Percentiles rank a stretch among this genome's conserved stretches.
phyloP scores from a whole-genome alignment of 2,797 vertebrate species.

The Rhadinocentrus ornatus region DNA sequence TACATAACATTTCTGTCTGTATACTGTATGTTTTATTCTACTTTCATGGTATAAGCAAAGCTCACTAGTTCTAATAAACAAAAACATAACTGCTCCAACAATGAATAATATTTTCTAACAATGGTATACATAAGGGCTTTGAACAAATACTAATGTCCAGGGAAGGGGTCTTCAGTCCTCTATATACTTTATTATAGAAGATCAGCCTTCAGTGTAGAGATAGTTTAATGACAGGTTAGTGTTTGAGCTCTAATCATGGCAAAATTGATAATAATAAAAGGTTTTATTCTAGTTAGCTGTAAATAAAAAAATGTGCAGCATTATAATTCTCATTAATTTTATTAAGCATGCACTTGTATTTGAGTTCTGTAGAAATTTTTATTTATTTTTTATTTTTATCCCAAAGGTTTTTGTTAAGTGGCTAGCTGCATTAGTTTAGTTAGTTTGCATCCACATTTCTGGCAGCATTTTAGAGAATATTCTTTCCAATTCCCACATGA shows the following conservation, averaged over 20 bases:
- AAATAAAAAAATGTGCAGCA: background rate
- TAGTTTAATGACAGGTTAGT: too few relatives aligned
- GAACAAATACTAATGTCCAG: background rate
- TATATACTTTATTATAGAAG: too few relatives aligned
- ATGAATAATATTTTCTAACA: too few relatives aligned
- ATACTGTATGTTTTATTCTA: too few relatives aligned
- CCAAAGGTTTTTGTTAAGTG: background rate
- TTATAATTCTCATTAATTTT: too few relatives aligned
- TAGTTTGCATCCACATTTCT: background rate
- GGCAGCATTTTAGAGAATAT: background rate
- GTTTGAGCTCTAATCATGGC: background rate
- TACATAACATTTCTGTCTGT: too few relatives aligned
- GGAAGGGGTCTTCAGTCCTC: background rate
- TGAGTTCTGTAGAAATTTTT: background rate
- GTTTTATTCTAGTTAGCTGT: background rate
- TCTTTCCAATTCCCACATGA: background rate
- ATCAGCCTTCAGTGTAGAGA: too few relatives aligned
- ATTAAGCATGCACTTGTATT: background rate
- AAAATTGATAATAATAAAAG: background rate
- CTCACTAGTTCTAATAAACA: background rate
- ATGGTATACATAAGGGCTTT: too few relatives aligned
- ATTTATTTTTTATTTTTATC: background rate
- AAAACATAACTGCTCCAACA: background rate
- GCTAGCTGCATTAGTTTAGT: background rate
- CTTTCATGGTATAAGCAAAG: too few relatives aligned